These are phyloP conservation scores for Sebastes diploproa DNA, from an alignment of 2,797 vertebrate species.

Conservation along the genomic window DNA sequence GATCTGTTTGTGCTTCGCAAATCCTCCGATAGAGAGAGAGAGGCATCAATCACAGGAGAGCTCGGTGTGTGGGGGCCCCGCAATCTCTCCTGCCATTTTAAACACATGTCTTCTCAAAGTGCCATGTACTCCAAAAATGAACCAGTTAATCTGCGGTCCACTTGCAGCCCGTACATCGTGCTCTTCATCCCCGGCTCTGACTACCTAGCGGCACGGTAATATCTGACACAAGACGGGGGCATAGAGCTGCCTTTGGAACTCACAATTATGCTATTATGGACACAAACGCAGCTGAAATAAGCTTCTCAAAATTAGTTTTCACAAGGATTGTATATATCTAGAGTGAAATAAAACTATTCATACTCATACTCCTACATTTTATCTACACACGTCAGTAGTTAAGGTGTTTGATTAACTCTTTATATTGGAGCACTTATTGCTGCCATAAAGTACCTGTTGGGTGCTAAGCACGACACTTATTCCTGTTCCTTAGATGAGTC, in stretches of 20 bases:
- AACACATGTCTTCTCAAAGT: constrained; percentile 74
- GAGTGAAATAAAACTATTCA: background rate
- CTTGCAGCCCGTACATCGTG: constrained; percentile 37
- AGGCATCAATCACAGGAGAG: constrained; percentile 76
- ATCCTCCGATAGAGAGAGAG: constrained; percentile 80
- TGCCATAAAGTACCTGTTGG: constrained; percentile 55
- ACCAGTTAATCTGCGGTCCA: constrained; percentile 73
- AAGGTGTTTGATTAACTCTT: constrained; percentile 17
- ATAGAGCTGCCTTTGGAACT: background rate
- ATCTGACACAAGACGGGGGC: constrained; percentile 8
- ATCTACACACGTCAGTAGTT: background rate
- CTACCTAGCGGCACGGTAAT: constrained; percentile 38
- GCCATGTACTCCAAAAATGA: constrained; percentile 67
- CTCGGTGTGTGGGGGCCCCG: constrained; percentile 63
- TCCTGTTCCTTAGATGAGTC: constrained; percentile 58
- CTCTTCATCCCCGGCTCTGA: constrained; percentile 38
- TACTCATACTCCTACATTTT: background rate
- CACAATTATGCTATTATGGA: background rate
- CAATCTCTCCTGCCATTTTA: constrained; percentile 77
- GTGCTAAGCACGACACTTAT: constrained; percentile 55
- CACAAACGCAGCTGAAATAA: background rate
- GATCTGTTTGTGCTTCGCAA: constrained; percentile 83
- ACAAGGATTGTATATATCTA: background rate
- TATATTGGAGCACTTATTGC: background rate
- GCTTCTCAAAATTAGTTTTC: background rate